Evolutionary conservation across 2,888 invertebrate species (phyloP), one percentile per base, ranked within the genome.

Genomic region (Conchocele bisecta): DNA sequence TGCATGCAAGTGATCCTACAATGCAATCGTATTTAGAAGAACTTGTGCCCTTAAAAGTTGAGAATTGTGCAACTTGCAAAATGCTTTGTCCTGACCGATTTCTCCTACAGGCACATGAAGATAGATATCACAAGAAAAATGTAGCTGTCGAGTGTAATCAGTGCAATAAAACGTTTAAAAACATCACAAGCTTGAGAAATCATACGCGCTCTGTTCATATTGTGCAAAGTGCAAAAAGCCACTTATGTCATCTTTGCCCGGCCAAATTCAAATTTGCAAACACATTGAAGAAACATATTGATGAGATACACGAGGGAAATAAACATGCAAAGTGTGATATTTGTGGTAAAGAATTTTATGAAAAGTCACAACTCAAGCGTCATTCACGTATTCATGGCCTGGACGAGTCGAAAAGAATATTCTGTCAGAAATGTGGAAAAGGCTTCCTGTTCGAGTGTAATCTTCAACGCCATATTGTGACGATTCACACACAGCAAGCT

Each of bases 381-480:
- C 82, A 83, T 37, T 53, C 57, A 33, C 44, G 69, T 11, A 82
- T 81, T 24, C 81, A 82, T 46, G 75, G 75, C 3, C 42, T 53
- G 1, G 71, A 75, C 24, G 57, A 59, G 28, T 69, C 71, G 22
- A 82, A 77, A 58, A 35, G 59, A 24, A 50, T 83, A 13, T 33
- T 54, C 13, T 85, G 85, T 44, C 42, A 64, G 4, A 28, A 69
- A 11, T 85, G 85, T 59, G 79, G 77, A 1, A 75, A 76, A 39
- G 74, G 77, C 9, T 85, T 85, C 51, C 78, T 78, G 68, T 81
- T 71, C 54, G 74, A 75, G 31, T 76, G 61, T 33, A 83, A 83
- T 48, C 74, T 81, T 7, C 68, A 78, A 37, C 68, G 85, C 39
- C 85, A 85, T 61, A 63, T 80, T 33, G 35, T 63, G 11, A 31